Evolutionary conservation across 2,113 vertebrate species (phyloP).

Genomic region (Myodes glareolus): DNA sequence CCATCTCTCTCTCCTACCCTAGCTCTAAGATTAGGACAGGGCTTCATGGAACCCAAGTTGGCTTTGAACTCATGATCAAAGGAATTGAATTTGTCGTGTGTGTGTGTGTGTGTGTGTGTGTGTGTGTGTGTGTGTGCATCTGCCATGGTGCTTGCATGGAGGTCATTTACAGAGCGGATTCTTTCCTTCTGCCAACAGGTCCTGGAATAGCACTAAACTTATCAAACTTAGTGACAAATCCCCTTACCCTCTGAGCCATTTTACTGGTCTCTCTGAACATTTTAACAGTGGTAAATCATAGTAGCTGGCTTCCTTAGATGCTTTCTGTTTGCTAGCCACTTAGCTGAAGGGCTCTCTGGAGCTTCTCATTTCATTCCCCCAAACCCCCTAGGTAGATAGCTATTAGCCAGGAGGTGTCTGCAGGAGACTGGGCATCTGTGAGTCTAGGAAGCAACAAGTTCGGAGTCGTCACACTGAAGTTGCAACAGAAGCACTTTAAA

Average conservation of each 20-base stretch:
- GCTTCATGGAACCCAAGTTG: background rate
- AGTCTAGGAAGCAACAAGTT: background rate
- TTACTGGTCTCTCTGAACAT: background rate
- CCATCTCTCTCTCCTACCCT: background rate
- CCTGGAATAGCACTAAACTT: background rate
- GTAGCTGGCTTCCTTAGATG: background rate
- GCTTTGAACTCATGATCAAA: background rate
- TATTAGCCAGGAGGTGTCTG: background rate
- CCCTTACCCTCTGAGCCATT: background rate
- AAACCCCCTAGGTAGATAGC: background rate
- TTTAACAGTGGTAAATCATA: background rate
- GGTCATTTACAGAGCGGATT: too few relatives aligned
- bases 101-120: background rate
- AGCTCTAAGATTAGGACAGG: background rate
- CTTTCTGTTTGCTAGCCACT: background rate
- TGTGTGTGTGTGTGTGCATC: too few relatives aligned
- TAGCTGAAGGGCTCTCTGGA: background rate
- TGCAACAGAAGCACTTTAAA: background rate
- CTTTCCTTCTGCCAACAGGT: background rate
- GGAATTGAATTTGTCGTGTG: background rate
- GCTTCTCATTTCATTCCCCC: slow-evolving; percentile 42
- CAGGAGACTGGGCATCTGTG: background rate
- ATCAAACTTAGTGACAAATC: background rate
- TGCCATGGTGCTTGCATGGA: background rate
- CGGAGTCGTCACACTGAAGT: background rate